Evolutionary conservation across 1,140 invertebrate species (phyloP).

Genomic region (Heliconius eleuchia): DNA sequence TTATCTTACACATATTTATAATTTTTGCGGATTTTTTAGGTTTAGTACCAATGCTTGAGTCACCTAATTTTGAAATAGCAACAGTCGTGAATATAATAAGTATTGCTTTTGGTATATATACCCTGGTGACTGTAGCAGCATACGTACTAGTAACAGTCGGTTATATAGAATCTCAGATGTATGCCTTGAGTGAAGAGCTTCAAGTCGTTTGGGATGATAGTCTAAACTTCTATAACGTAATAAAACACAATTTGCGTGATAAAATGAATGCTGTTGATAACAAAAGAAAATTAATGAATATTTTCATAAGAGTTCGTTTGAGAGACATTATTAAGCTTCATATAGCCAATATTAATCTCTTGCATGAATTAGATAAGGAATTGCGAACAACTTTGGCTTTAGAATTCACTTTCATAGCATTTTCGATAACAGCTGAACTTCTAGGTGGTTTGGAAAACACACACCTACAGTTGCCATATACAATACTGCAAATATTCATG

Average conservation of each 20-base stretch:
- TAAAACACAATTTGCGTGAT: constrained; percentile 15
- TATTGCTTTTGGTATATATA: constrained; percentile 33
- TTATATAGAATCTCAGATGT: constrained; percentile 54
- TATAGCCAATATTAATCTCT: constrained; percentile 41
- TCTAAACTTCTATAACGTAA: constrained; percentile 33
- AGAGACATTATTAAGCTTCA: constrained; percentile 46
- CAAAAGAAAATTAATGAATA: constrained; percentile 40
- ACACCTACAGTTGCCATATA: constrained; percentile 55
- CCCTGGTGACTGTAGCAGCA: constrained; percentile 36
- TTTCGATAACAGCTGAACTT: constrained; percentile 51
- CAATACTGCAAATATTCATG: constrained; percentile 48
- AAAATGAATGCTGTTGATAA: neutral
- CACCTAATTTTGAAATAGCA: constrained; percentile 47
- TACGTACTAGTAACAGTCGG: constrained; percentile 47
- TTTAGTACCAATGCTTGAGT: constrained; percentile 36
- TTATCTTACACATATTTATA: neutral
- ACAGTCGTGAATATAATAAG: constrained; percentile 15
- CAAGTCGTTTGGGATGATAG: constrained; percentile 46
- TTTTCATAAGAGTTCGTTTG: constrained; percentile 43
- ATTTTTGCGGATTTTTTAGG: constrained; percentile 33
- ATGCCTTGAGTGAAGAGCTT: constrained; percentile 49
- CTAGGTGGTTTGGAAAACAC: constrained; percentile 58
- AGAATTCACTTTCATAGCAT: constrained; percentile 44
- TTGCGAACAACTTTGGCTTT: constrained; percentile 42
- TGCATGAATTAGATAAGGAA: constrained; percentile 39